Percentiles rank a stretch among this genome's conserved stretches.
phyloP scores from a whole-genome alignment of 2,113 vertebrate genomes.

The Myanophis thanlyinensis region DNA sequence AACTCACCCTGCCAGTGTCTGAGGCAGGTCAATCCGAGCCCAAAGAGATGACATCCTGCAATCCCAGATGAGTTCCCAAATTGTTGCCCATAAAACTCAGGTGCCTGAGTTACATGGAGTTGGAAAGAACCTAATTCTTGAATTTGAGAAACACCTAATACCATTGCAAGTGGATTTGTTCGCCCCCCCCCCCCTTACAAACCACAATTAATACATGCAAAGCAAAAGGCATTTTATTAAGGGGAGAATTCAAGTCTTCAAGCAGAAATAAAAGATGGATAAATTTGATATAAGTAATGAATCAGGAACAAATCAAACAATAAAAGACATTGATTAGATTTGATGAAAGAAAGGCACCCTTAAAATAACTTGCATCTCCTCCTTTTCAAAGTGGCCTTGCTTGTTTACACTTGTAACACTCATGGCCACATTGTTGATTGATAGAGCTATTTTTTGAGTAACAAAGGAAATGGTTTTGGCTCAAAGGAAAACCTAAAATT shows the following conservation, averaged over 20 bases:
- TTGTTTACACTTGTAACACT: neutral
- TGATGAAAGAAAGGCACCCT: neutral
- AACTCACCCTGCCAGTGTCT: neutral
- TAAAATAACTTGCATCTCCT: neutral
- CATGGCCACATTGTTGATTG: neutral
- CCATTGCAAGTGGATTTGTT: neutral
- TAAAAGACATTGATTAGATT: neutral
- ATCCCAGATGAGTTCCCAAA: neutral
- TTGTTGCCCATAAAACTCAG: neutral
- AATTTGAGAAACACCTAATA: neutral
- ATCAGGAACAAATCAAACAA: neutral
- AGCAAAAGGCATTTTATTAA: neutral
- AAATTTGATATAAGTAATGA: neutral
- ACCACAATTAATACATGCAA: neutral
- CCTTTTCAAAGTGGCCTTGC: neutral
- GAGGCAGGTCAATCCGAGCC: neutral
- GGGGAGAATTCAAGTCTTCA: neutral
- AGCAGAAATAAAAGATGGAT: neutral
- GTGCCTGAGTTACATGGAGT: neutral
- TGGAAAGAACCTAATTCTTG: neutral
- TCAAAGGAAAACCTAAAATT: neutral
- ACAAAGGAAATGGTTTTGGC: neutral
- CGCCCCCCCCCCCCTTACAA: neutral
- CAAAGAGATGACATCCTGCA: neutral
- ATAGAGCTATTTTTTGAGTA: neutral